Evolutionary conservation across 1,140 invertebrate species (phyloP).

Genomic region (Drosophila busckii): DNA sequence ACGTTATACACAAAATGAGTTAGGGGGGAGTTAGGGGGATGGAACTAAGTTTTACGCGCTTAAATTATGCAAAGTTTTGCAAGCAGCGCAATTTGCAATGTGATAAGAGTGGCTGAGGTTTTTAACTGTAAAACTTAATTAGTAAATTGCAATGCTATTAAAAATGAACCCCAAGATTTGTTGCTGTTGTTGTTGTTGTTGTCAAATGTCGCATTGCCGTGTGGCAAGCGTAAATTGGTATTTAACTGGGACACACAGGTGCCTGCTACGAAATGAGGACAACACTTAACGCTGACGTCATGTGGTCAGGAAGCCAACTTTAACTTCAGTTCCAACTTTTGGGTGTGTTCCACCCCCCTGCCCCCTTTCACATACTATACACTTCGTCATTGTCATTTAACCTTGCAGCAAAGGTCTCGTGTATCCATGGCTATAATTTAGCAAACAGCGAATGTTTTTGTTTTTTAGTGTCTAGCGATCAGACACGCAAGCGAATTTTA

Average conservation of each 20-base stretch:
- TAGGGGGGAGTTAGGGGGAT: background rate
- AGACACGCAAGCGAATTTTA: slow-evolving; percentile 32
- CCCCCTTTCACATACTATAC: slow-evolving; percentile 1
- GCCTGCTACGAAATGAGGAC: background rate
- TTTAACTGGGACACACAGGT: slow-evolving; percentile 10
- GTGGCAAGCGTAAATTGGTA: slow-evolving; percentile 3
- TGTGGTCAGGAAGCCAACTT: slow-evolving; percentile 16
- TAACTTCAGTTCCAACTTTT: slow-evolving; percentile 3
- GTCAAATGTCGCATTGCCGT: slow-evolving; percentile 30
- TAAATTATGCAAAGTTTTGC: slow-evolving; percentile 29
- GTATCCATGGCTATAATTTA: slow-evolving; percentile 13
- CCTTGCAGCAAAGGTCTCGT: slow-evolving; percentile 25
- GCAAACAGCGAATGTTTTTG: slow-evolving; percentile 2
- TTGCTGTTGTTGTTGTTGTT: slow-evolving; percentile 2
- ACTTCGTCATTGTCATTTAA: slow-evolving; percentile 21
- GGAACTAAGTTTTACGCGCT: background rate
- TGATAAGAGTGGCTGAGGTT: slow-evolving; percentile 33
- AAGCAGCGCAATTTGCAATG: slow-evolving; percentile 18
- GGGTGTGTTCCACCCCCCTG: slow-evolving; percentile 19
- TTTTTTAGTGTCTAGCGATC: slow-evolving; percentile 2
- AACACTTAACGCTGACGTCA: slow-evolving; percentile 20
- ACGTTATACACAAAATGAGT: slow-evolving; percentile 2
- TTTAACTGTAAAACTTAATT: slow-evolving; percentile 35
- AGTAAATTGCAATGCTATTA: slow-evolving; percentile 32
- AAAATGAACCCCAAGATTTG: slow-evolving; percentile 23